These are phyloP conservation scores for Henricia sp. DNA, from an alignment of 53 echinoderm and acorn worm species.

Conservation along the genomic window DNA sequence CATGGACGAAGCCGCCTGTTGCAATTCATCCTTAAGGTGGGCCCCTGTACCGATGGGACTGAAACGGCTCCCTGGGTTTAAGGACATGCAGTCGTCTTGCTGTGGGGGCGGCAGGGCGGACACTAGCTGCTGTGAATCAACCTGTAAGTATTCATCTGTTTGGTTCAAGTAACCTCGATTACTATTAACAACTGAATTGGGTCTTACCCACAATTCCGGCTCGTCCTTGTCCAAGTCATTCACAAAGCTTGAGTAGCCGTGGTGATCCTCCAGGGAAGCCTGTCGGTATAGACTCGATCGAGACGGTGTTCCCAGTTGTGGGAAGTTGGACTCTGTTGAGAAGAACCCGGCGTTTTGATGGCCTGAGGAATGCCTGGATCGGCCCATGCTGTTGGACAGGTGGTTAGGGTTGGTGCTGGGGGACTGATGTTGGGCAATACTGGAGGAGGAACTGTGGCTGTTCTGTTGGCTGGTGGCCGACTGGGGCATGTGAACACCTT, in stretches of 20 bases:
- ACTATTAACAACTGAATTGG: slow-evolving; percentile 31
- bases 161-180: slow-evolving; percentile 16
- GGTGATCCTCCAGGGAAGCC: slow-evolving; percentile 45
- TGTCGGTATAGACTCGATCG: slow-evolving; percentile 40
- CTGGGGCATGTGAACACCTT: slow-evolving; percentile 46
- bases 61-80: slow-evolving; percentile 40
- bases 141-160: slow-evolving; percentile 11
- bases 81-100: slow-evolving; percentile 38
- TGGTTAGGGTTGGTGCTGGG: slow-evolving; percentile 31
- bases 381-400: slow-evolving; percentile 36
- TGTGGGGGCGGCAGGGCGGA: slow-evolving; percentile 29
- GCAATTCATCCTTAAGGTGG: slow-evolving; percentile 66
- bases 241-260: background rate
- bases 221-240: slow-evolving; percentile 46
- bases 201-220: slow-evolving; percentile 51
- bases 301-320: slow-evolving; percentile 16
- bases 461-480: slow-evolving; percentile 27
- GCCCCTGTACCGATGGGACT: slow-evolving; percentile 54
- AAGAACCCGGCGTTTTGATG: slow-evolving; percentile 42
- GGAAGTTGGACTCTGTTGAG: slow-evolving; percentile 33
- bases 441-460: slow-evolving; percentile 5
- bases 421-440: background rate
- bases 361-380: slow-evolving; percentile 35
- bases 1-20: slow-evolving; percentile 67
- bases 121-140: slow-evolving; percentile 48